Evolutionary conservation across 2,797 vertebrate genomes (phyloP).

Genomic region (Melanitta fusca): DNA sequence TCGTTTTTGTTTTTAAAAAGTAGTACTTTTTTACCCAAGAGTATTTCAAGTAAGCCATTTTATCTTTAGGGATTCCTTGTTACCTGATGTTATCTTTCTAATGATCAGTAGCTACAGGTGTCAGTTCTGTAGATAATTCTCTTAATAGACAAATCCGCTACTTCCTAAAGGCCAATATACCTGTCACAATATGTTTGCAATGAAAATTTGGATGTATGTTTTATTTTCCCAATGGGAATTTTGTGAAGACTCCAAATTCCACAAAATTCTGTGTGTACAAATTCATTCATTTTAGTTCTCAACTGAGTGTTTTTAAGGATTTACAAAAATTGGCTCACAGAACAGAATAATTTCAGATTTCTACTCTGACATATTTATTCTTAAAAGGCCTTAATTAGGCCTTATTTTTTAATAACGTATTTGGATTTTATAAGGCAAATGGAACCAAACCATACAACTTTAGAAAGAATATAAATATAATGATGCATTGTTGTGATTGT

Average conservation of each 20-base stretch:
- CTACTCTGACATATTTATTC: not conserved
- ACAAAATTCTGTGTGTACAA: not conserved
- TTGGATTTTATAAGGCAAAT: not conserved
- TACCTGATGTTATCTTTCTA: not conserved
- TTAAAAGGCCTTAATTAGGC: not conserved
- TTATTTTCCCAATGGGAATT: slow-evolving; percentile 24
- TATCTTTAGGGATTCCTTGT: not conserved
- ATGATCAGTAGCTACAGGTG: not conserved
- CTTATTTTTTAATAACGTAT: not conserved
- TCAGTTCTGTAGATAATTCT: not conserved
- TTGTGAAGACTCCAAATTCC: slow-evolving; percentile 24
- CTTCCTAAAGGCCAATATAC: slow-evolving; percentile 26
- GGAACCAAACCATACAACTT: not conserved
- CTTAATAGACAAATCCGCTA: not conserved
- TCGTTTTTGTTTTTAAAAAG: not conserved
- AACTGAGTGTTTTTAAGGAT: not conserved
- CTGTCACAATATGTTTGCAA: not conserved
- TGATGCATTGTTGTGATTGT: not conserved
- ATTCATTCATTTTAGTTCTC: slow-evolving; percentile 11
- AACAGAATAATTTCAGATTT: slow-evolving; percentile 9
- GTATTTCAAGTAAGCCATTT: not conserved
- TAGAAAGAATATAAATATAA: not conserved
- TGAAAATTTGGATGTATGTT: slow-evolving; percentile 16
- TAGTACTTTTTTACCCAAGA: not conserved
- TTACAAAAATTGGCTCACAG: not conserved